A percentile compares a stretch with the other conserved stretches of the same genome.
Evolutionary conservation across 2,113 vertebrate species (phyloP).

Genomic region (Syngnathus typhle): DNA sequence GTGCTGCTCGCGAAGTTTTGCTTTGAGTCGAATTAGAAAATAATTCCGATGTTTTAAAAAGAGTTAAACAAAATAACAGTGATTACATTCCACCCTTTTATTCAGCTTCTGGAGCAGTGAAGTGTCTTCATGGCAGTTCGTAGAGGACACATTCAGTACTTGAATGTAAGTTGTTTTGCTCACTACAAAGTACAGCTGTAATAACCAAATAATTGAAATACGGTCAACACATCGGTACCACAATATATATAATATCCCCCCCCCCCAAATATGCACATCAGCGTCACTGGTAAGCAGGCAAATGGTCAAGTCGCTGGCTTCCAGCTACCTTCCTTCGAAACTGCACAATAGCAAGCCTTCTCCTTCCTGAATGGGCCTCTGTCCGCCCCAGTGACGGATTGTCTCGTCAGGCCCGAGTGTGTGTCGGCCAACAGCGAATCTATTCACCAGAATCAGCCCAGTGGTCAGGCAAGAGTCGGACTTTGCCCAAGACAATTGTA

Average conservation of each 20-base stretch:
- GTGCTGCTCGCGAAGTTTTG: not conserved
- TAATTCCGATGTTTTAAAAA: not conserved
- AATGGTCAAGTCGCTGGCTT: not conserved
- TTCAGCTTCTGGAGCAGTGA: slow-evolving; percentile 71
- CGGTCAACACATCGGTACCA: not conserved
- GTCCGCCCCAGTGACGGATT: slow-evolving; percentile 23
- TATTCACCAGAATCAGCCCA: not conserved
- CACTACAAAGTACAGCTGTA: not conserved
- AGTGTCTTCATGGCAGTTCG: slow-evolving; percentile 78
- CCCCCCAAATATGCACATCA: not conserved
- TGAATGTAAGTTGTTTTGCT: slow-evolving; percentile 69
- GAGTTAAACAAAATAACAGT: not conserved
- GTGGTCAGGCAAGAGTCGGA: not conserved
- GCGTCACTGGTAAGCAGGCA: not conserved
- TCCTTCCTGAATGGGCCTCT: slow-evolving; percentile 52
- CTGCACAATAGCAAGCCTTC: slow-evolving; percentile 51
- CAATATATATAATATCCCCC: too few relatives aligned
- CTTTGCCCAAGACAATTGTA: not conserved
- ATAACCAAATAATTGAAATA: slow-evolving; percentile 2
- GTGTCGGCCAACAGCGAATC: slow-evolving; percentile 14
- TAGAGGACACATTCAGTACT: slow-evolving; percentile 76
- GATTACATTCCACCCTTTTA: slow-evolving; percentile 5
- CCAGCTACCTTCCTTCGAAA: slow-evolving; percentile 28
- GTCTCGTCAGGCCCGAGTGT: slow-evolving; percentile 14
- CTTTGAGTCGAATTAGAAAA: not conserved